Conservation (phyloP, 1,140 invertebrate species). For the Drosophila pallidifrons region DNA sequence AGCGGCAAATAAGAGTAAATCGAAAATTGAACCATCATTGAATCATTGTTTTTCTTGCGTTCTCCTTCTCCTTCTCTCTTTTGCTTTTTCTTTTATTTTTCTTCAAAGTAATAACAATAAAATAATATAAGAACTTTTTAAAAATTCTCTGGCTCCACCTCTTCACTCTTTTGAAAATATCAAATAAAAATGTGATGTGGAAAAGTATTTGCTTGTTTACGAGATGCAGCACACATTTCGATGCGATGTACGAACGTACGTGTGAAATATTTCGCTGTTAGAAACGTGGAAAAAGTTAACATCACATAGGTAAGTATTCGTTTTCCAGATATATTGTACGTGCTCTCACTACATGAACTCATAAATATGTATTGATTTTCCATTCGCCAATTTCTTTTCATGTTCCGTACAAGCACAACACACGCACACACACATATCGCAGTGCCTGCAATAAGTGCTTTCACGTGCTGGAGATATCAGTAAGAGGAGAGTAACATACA, state of each 20-base stretch:
- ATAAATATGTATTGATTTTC: constrained; percentile 82
- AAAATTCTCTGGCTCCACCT: constrained; percentile 5
- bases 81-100: background rate
- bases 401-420: constrained; percentile 14
- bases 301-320: constrained; percentile 47
- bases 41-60: constrained; percentile 5
- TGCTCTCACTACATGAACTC: constrained; percentile 75
- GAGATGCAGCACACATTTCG: constrained; percentile 24
- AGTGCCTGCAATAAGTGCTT: constrained; percentile 39
- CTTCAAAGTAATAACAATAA: constrained; percentile 15
- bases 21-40: constrained; percentile 18
- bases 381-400: constrained; percentile 64
- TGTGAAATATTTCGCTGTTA: constrained; percentile 62
- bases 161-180: constrained; percentile 15
- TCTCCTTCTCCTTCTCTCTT: background rate
- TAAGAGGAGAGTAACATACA: background rate
- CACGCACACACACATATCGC: background rate
- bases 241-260: constrained; percentile 16
- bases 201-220: constrained; percentile 8
- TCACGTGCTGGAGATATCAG: constrained; percentile 39
- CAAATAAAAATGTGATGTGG: constrained; percentile 28
- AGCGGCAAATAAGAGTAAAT: constrained; percentile 2
- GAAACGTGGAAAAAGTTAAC: constrained; percentile 61
- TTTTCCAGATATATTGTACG: constrained; percentile 67
- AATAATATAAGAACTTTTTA: constrained; percentile 21